Percentiles rank a stretch among this genome's conserved stretches.
phyloP scores from a whole-genome alignment of 2,888 invertebrate species.

The Aethes cnicana region DNA sequence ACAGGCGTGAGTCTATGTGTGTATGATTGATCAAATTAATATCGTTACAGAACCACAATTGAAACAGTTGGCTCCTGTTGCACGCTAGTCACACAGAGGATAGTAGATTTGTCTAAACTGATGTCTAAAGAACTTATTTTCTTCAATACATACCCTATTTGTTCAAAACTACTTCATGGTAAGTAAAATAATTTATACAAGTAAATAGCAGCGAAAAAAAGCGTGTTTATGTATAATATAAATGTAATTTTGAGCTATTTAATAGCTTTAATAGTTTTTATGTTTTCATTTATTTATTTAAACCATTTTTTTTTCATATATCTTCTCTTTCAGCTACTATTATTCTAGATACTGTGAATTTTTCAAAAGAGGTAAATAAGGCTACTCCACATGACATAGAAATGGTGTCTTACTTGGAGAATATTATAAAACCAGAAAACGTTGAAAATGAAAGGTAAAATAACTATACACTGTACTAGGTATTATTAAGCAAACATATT shows the following conservation, averaged over 20 bases:
- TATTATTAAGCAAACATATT: too few relatives aligned
- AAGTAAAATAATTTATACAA: too few relatives aligned
- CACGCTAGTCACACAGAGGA: conserved; percentile 84
- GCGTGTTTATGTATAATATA: too few relatives aligned
- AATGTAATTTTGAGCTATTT: too few relatives aligned
- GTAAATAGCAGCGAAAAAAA: too few relatives aligned
- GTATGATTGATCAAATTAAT: too few relatives aligned
- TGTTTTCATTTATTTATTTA: background rate
- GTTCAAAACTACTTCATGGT: conserved; percentile 58
- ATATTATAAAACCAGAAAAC: conserved; percentile 63
- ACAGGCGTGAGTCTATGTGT: too few relatives aligned
- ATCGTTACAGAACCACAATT: conserved; percentile 64
- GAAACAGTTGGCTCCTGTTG: conserved; percentile 91
- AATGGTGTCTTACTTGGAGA: conserved; percentile 82
- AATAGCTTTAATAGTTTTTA: too few relatives aligned
- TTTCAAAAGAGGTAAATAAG: conserved; percentile 85
- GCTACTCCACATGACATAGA: conserved; percentile 85
- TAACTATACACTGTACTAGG: too few relatives aligned
- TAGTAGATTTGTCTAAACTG: conserved; percentile 46
- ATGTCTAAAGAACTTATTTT: conserved; percentile 50
- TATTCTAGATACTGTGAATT: conserved; percentile 90
- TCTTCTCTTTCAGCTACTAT: conserved; percentile 85
- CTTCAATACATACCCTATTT: conserved; percentile 43
- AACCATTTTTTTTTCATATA: background rate
- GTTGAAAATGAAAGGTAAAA: conserved; percentile 54